Base-by-base conservation (phyloP, 2,797 vertebrate genomes). In the Yasuhikotakia modesta region DNA sequence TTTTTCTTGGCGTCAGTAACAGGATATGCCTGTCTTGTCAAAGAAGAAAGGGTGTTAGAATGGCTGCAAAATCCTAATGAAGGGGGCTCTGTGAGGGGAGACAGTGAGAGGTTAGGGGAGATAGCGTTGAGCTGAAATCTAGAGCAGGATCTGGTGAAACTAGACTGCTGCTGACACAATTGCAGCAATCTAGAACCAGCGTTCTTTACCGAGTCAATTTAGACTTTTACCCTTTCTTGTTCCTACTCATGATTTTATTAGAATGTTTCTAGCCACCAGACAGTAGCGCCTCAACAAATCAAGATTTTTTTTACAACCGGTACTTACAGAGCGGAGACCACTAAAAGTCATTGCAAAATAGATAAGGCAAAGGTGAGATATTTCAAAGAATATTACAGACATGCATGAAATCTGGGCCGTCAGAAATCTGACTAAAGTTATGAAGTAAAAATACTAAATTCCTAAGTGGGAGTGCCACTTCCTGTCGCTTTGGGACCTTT, bases 61-160 rank as follows among this genome's bases (percentile, higher is more conserved):
- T 82, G 82, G 78, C 78, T 81, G 82, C 81, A 70, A 82, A 75
- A 82, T 78, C 70, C 75, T 86, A 87, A 87, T 85, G 85, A 87
- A 83, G 79, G 73, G 73, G 65, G 71, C 61, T 50, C 79, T 68
- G 58, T 66, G 70, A 73, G 69, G 63, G 61, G 77, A 52, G 75
- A 81, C 64, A 79, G 68, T 58, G 39, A 82, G 80, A 81, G 57
- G 70, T 66, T 70, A 76, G 17, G 60, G 63, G 77, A 35, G 50
- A 57, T 43, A 58, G 63, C 64, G 5, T 55, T 52, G 32, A 76
- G 70, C 70, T n/a, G 19, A 79, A 73, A 81, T 66, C 67, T 71
- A 21, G 52, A 32, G 67, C 53, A 46, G 58, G 58, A 71, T 82
- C 60, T 64, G 24, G 22, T 76, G 35, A 24, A 79, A 67, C 67